These are phyloP conservation scores for Cyprinodon brontotheroides DNA, from an alignment of 2,113 vertebrate genomes.

Conservation along the genomic window DNA sequence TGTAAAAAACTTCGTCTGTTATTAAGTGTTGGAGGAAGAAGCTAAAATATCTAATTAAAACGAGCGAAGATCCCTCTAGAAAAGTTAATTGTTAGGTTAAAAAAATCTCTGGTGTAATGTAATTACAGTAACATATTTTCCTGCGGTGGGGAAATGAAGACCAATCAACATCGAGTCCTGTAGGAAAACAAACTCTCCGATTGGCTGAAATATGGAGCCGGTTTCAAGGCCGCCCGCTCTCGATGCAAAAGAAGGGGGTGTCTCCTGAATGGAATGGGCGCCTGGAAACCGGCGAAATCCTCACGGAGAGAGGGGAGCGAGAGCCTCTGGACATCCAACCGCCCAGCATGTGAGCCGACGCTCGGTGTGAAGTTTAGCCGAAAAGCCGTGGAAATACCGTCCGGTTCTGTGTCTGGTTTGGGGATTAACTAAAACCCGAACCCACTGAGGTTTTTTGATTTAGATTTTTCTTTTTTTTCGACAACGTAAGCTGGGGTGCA, in stretches of 20 bases:
- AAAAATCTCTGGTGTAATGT: conserved; percentile 47
- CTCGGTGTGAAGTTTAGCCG: conserved; percentile 37
- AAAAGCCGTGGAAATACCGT: conserved; percentile 31
- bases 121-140: conserved; percentile 62
- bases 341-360: conserved; percentile 52
- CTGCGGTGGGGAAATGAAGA: conserved; percentile 34
- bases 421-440: background rate
- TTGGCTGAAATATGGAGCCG: conserved; percentile 67
- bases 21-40: background rate
- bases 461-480: background rate
- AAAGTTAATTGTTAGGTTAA: conserved; percentile 19
- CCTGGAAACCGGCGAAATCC: conserved; percentile 78
- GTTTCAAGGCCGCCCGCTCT: conserved; percentile 76
- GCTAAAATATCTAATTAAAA: background rate
- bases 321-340: conserved; percentile 61
- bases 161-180: conserved; percentile 67
- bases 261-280: conserved; percentile 75
- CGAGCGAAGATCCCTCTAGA: background rate
- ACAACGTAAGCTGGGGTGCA: conserved; percentile 13
- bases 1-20: background rate
- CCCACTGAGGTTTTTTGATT: background rate
- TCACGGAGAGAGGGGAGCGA: conserved; percentile 66
- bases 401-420: background rate
- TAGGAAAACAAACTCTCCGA: conserved; percentile 80
- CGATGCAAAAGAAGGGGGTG: conserved; percentile 25